These are phyloP conservation scores for Stictonetta naevosa DNA, from an alignment of 2,113 vertebrate genomes.

Conservation along the genomic window DNA sequence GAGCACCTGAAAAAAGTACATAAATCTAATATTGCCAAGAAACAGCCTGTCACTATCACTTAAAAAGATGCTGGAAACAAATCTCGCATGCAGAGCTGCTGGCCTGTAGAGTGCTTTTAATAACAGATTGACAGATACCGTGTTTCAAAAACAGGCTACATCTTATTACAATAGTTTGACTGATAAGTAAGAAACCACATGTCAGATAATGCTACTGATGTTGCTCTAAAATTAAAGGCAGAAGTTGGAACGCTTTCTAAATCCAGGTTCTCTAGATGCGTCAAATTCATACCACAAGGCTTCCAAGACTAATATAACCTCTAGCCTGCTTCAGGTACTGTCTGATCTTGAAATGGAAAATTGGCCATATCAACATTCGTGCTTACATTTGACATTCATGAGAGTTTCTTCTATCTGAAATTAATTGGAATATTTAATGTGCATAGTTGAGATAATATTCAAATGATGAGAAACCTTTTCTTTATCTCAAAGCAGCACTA, in stretches of 20 bases:
- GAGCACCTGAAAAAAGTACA: neutral
- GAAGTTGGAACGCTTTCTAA: neutral
- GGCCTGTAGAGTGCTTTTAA: neutral
- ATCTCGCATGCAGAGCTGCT: accelerated
- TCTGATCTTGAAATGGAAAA: neutral
- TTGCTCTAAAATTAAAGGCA: neutral
- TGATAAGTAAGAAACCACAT: neutral
- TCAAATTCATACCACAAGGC: neutral
- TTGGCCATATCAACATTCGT: neutral
- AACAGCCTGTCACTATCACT: neutral
- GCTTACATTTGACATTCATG: neutral
- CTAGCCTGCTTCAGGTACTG: neutral
- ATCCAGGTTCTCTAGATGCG: neutral
- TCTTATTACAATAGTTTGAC: neutral
- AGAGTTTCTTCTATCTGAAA: neutral
- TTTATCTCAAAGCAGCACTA: neutral
- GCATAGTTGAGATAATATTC: neutral
- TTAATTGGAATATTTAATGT: neutral
- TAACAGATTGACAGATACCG: neutral
- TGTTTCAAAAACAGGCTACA: neutral
- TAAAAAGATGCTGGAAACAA: neutral
- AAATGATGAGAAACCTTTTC: neutral
- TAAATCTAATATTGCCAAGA: neutral
- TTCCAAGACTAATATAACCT: neutral
- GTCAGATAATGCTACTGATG: neutral